These are phyloP conservation scores for Arnoldichthys spilopterus DNA, from an alignment of 2,797 vertebrate genomes.

Conservation along the genomic window DNA sequence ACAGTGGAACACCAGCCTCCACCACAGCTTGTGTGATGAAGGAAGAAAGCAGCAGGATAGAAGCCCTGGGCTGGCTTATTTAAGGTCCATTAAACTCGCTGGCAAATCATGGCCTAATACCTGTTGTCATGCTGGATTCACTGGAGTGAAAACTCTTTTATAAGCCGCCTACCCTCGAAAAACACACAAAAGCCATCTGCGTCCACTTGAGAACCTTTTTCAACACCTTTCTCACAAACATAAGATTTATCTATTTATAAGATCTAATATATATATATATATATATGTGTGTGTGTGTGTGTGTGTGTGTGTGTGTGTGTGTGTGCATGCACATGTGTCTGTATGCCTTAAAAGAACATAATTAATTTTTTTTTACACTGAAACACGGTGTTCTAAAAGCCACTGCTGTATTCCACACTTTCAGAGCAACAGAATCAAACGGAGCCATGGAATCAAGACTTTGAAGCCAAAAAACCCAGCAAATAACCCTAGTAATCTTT, in stretches of 20 bases:
- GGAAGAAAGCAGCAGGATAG: constrained; percentile 69
- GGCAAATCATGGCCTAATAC: constrained; percentile 74
- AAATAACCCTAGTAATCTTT: constrained; percentile 41
- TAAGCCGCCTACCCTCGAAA: constrained; percentile 59
- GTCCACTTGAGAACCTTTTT: neutral
- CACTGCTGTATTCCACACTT: neutral
- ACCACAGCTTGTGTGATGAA: constrained; percentile 59
- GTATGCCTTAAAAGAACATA: neutral
- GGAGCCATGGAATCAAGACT: neutral
- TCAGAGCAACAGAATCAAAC: neutral
- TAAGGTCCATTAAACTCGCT: constrained; percentile 76
- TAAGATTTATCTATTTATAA: too few relatives aligned
- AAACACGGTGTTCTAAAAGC: neutral
- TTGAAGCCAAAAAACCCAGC: constrained; percentile 11
- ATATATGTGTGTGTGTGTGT: too few relatives aligned
- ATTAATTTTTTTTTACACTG: neutral
- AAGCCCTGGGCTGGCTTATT: constrained; percentile 71
- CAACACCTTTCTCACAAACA: constrained; percentile 22
- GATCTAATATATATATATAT: too few relatives aligned
- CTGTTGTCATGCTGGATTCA: constrained; percentile 73
- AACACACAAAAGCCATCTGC: constrained; percentile 39
- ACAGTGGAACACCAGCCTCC: constrained; percentile 57
- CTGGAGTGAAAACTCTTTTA: constrained; percentile 69
- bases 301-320: too few relatives aligned
- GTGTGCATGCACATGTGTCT: neutral